Base-by-base conservation (phyloP, 2,888 invertebrate genomes). In the Drosophila bunnanda region DNA sequence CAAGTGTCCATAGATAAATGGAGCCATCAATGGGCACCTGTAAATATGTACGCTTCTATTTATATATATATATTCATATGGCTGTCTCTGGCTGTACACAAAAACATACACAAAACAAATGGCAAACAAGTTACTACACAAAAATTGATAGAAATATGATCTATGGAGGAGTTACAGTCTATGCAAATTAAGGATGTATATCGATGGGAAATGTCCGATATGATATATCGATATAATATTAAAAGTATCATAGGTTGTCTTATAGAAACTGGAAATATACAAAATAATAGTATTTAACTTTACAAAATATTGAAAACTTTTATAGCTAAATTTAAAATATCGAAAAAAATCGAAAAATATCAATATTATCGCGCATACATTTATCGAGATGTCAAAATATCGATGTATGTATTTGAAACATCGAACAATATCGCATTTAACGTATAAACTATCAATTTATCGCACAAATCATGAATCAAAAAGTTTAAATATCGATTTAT, bases 121-220 rank as follows among this genome's bases (percentile, higher is more conserved):
- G 71, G 71, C 71, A 71, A 71, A 66, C 71, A 66, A 75, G 75
- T 71, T 71, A 71, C 71, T 66, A 71, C 55, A 66, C 10, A 55
- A 64, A 65, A 44, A 62, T 25, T 38, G 57, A 44, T 17, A 71
- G 56, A 65, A 34, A 17, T 30, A 17, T 36, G 41, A 64, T 62
- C 44, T 36, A 44, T 41, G 25, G 25, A 22, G 20, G 44, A 20
- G n/a, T 10, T 46, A 2, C 22, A 22, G 17, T 41, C 2, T 13
- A 7, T 43, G 44, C 44, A 15, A 2, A 9, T 44, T 9, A 25
- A 25, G 44, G 44, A 44, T 44, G 15, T 15, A 25, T 13, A 44
- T 44, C 44, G 44, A 44, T 25, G 15, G 25, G 44, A 44, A 25
- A 25, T 9, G 44, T 44, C 44, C 22, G 44, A 15, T 44, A 44